phyloP scores from a whole-genome alignment of 2,888 invertebrate genomes.

The Mesorhabditis belari region DNA sequence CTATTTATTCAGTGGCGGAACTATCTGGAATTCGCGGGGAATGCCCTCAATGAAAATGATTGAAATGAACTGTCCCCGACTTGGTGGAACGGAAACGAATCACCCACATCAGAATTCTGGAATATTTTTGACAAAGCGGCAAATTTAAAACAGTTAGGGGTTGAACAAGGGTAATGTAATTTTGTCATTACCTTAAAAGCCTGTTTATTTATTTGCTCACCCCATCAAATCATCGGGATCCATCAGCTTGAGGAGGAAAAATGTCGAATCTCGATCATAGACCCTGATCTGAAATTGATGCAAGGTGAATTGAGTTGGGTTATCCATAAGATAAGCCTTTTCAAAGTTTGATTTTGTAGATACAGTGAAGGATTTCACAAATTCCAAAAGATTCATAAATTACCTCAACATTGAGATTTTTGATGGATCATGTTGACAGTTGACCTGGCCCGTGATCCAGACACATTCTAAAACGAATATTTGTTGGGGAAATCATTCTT shows the following conservation, averaged over 20 bases:
- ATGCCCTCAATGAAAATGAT: too few species aligned
- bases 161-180: not conserved
- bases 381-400: not conserved
- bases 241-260: conserved; percentile 31
- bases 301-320: not conserved
- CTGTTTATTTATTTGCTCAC: conserved; percentile 45
- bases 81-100: conserved; percentile 6
- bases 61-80: not conserved
- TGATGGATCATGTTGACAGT: conserved; percentile 38
- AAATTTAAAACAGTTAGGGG: conserved; percentile 20
- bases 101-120: conserved; percentile 48
- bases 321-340: not conserved
- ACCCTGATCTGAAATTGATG: conserved; percentile 28
- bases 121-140: conserved; percentile 37
- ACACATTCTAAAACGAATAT: too few species aligned
- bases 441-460: conserved; percentile 43
- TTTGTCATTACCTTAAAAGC: conserved; percentile 5
- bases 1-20: too few species aligned
- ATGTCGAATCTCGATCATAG: conserved; percentile 40
- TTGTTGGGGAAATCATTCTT: too few species aligned
- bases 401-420: conserved; percentile 50
- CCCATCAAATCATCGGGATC: conserved; percentile 53
- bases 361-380: conserved; percentile 10
- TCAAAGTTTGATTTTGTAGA: not conserved
- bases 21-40: too few species aligned